A percentile compares a stretch with the other conserved stretches of the same genome.
phyloP scores from a whole-genome alignment of 2,888 invertebrate species.

The Drosophila flavopinicola region DNA sequence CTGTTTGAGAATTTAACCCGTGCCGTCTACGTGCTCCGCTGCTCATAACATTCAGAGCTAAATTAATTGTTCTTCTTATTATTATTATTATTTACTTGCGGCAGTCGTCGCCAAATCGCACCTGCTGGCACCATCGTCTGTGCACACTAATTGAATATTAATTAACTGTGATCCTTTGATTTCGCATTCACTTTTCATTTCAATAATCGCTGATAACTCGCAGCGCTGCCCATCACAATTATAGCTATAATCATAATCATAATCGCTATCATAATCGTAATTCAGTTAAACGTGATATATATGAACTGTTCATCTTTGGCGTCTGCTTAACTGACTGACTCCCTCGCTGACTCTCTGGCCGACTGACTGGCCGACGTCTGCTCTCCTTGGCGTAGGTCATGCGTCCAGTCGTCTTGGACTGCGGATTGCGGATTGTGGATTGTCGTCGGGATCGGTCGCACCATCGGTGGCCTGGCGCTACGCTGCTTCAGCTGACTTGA shows the following conservation, averaged over 20 bases:
- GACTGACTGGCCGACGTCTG: neutral
- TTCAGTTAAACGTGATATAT: slow-evolving; percentile 63
- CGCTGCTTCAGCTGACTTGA: slow-evolving; percentile 51
- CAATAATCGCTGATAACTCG: slow-evolving; percentile 63
- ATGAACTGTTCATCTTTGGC: slow-evolving; percentile 43
- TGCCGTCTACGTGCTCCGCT: slow-evolving; percentile 66
- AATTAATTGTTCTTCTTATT: slow-evolving; percentile 72
- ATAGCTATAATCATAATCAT: slow-evolving; percentile 44
- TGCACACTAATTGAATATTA: slow-evolving; percentile 73
- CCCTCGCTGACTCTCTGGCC: slow-evolving; percentile 1
- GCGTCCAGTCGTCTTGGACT: slow-evolving; percentile 59
- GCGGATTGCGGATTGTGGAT: neutral
- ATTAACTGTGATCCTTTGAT: slow-evolving; percentile 66
- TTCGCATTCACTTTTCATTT: slow-evolving; percentile 67
- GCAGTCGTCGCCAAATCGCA: slow-evolving; percentile 34
- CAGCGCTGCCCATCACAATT: slow-evolving; percentile 28
- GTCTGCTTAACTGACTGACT: slow-evolving; percentile 22
- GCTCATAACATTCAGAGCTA: slow-evolving; percentile 50
- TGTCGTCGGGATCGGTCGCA: slow-evolving; percentile 27
- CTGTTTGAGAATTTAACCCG: slow-evolving; percentile 69
- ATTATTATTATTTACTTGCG: slow-evolving; percentile 11
- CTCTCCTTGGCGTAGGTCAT: slow-evolving; percentile 68
- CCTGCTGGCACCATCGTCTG: slow-evolving; percentile 59
- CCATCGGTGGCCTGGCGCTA: slow-evolving; percentile 56
- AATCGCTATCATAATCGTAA: slow-evolving; percentile 66